Percentiles rank a stretch among this genome's conserved stretches.
These are phyloP conservation scores for Drosophila trichaetosa DNA, from an alignment of 2,888 invertebrate species.

Conservation along the genomic window DNA sequence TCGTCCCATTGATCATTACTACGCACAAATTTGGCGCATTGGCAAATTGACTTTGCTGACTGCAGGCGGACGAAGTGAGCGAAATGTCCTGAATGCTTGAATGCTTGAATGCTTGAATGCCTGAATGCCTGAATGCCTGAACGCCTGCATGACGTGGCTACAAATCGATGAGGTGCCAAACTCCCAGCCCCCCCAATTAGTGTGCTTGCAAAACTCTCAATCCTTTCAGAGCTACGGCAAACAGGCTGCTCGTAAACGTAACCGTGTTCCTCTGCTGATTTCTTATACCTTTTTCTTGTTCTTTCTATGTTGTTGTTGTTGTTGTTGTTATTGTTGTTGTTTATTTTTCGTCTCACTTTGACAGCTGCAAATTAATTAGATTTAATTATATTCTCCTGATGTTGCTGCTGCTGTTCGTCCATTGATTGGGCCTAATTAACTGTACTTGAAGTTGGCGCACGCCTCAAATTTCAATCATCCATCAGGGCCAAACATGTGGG, in stretches of 20 bases:
- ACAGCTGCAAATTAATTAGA: slow-evolving; percentile 79
- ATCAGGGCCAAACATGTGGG: slow-evolving; percentile 52
- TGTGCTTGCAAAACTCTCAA: slow-evolving; percentile 35
- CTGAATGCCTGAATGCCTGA: slow-evolving; percentile 48
- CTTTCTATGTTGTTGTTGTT: not conserved
- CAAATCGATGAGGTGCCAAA: slow-evolving; percentile 73
- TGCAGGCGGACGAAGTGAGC: slow-evolving; percentile 22
- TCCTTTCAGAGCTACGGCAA: slow-evolving; percentile 39
- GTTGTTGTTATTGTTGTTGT: not conserved
- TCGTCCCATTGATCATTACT: slow-evolving; percentile 63
- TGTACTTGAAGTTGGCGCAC: slow-evolving; percentile 75
- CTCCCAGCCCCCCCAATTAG: slow-evolving; percentile 33
- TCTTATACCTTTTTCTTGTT: not conserved
- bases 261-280: slow-evolving; percentile 3
- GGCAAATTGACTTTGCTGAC: slow-evolving; percentile 72
- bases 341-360: slow-evolving; percentile 47
- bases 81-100: not conserved
- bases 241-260: not conserved
- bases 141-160: slow-evolving; percentile 68
- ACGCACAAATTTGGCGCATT: slow-evolving; percentile 69
- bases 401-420: slow-evolving; percentile 32
- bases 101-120: slow-evolving; percentile 12
- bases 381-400: slow-evolving; percentile 68
- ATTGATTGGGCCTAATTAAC: slow-evolving; percentile 78
- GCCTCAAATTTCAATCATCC: slow-evolving; percentile 75